Conservation (phyloP, 35 echinoderm and acorn worm species). For the Acanthaster planci region DNA sequence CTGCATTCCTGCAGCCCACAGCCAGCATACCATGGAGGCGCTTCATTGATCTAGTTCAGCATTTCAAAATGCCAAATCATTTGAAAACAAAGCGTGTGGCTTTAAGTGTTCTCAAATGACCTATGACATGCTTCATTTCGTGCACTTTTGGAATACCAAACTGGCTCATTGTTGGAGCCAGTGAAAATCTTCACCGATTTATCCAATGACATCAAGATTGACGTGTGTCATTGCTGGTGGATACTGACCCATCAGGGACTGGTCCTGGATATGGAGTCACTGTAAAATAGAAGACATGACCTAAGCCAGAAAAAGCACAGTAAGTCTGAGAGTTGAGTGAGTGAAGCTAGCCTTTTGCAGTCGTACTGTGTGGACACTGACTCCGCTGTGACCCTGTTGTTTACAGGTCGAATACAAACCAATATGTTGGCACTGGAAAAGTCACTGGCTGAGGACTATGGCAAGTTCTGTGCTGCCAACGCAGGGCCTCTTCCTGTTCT, state of each 20-base stretch:
- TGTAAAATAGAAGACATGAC: neutral
- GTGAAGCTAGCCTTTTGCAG: neutral
- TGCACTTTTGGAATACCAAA: too few relatives aligned
- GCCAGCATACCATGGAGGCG: too few relatives aligned
- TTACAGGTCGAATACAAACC: constrained; percentile 34
- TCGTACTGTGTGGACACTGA: neutral
- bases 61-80: too few relatives aligned
- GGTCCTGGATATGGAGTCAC: neutral
- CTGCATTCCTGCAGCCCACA: too few relatives aligned
- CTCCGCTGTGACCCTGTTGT: neutral
- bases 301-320: neutral
- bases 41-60: too few relatives aligned
- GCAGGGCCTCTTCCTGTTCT: constrained; percentile 33
- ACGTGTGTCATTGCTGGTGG: neutral
- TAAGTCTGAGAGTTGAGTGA: neutral
- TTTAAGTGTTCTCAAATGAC: too few relatives aligned
- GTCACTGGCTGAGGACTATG: constrained; percentile 43
- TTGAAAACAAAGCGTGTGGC: too few relatives aligned
- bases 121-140: too few relatives aligned
- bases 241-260: neutral
- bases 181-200: too few relatives aligned
- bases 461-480: constrained; percentile 50
- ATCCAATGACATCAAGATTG: too few relatives aligned
- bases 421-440: constrained; percentile 34
- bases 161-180: too few relatives aligned